Conservation (phyloP, 92 coral and sea anemone genomes). For the Montipora capitata region DNA sequence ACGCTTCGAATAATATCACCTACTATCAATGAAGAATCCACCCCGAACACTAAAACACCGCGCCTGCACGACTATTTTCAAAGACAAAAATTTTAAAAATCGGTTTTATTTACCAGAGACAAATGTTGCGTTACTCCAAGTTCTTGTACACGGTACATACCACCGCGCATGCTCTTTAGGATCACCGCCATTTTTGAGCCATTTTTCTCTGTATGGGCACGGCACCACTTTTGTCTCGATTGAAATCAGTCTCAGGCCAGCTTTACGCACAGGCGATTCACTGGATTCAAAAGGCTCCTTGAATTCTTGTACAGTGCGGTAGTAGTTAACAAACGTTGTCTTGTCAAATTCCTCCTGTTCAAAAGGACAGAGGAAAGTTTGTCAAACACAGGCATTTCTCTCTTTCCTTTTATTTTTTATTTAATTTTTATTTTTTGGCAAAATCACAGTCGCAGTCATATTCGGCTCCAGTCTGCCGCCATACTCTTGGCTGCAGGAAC, state of each 20-base stretch:
- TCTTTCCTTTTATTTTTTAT: no score
- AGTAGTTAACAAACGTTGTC: slow-evolving; percentile 81
- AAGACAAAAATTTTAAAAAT: no score
- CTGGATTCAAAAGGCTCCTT: slow-evolving; percentile 75
- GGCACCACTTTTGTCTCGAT: slow-evolving; percentile 80
- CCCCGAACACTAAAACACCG: no score
- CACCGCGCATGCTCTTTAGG: slow-evolving; percentile 80
- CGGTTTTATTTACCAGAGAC: slow-evolving; percentile 60
- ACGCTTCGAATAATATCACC: no score
- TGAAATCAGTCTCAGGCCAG: slow-evolving; percentile 84
- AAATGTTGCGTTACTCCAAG: slow-evolving; percentile 87
- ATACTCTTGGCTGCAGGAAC: no score
- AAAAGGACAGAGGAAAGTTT: not conserved
- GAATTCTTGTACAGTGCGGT: slow-evolving; percentile 81
- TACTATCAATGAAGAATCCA: no score
- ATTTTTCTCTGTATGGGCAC: slow-evolving; percentile 79
- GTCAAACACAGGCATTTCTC: no score
- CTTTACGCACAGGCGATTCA: slow-evolving; percentile 79
- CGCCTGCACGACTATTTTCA: not conserved
- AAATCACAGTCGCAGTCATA: no score
- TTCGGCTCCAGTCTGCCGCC: no score
- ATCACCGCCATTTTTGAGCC: slow-evolving; percentile 83
- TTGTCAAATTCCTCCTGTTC: slow-evolving; percentile 77
- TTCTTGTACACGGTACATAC: slow-evolving; percentile 78
- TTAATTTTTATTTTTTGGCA: no score